Conservation (phyloP, 2,113 vertebrate species). For the Anarhynchus alexandrinus region DNA sequence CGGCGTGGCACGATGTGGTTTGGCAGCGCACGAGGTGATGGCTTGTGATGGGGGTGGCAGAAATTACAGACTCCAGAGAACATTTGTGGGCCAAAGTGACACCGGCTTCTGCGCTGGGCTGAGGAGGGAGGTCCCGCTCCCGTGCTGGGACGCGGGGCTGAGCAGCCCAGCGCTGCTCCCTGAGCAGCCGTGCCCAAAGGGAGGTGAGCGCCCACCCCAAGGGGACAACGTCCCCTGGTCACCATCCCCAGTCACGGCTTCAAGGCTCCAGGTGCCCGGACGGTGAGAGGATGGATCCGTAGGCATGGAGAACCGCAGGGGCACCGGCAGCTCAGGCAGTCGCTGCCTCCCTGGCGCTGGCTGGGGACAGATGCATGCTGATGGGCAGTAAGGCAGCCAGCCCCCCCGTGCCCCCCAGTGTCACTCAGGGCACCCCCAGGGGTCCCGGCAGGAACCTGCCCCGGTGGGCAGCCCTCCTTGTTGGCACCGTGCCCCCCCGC, state of each 20-base stretch:
- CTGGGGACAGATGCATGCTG: not conserved
- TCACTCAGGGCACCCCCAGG: rapidly evolving
- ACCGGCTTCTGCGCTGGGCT: not conserved
- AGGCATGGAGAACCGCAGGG: not conserved
- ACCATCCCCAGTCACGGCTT: not conserved
- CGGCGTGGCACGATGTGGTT: not conserved
- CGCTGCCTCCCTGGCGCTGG: not conserved
- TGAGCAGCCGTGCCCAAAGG: not conserved
- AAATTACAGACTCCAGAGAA: not conserved
- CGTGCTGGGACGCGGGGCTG: not conserved
- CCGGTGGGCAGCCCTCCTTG: not conserved
- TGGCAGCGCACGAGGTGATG: not conserved
- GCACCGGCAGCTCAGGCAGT: rapidly evolving
- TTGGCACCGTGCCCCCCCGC: rapidly evolving
- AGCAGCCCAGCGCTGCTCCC: not conserved
- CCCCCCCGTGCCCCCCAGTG: not conserved
- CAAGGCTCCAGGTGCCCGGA: not conserved
- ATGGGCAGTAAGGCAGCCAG: not conserved
- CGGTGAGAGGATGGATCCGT: rapidly evolving
- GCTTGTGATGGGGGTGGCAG: not conserved
- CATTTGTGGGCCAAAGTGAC: not conserved
- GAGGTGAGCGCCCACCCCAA: rapidly evolving
- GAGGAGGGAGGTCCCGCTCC: not conserved
- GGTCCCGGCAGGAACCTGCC: not conserved
- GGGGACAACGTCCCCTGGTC: rapidly evolving